These are phyloP conservation scores for Hemicentrotus pulcherrimus DNA, from an alignment of 35 echinoderm and acorn worm species.

Conservation along the genomic window DNA sequence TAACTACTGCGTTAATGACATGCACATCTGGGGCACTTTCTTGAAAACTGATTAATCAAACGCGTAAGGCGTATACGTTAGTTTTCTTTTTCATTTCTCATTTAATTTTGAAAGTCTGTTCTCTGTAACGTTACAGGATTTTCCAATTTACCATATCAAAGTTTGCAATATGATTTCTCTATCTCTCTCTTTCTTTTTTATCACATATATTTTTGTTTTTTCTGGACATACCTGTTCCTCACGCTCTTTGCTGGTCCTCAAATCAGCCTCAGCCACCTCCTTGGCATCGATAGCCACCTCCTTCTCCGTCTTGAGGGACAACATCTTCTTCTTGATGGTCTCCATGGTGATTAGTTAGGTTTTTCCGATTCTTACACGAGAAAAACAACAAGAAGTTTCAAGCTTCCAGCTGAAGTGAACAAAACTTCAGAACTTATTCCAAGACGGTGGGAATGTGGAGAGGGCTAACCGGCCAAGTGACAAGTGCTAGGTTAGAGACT, in stretches of 20 bases:
- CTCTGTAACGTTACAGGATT: too few species aligned
- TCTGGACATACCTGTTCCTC: slow-evolving; percentile 65
- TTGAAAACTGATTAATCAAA: not conserved
- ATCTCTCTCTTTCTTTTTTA: not conserved
- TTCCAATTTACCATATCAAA: too few species aligned
- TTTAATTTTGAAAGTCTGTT: too few species aligned
- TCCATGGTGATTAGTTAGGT: slow-evolving; percentile 63
- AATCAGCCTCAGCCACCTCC: slow-evolving; percentile 66
- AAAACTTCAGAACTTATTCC: slow-evolving; percentile 11
- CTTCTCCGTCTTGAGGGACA: slow-evolving; percentile 70
- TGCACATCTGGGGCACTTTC: not conserved
- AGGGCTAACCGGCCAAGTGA: slow-evolving; percentile 53
- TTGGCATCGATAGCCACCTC: slow-evolving; percentile 70
- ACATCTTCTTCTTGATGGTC: slow-evolving; percentile 89
- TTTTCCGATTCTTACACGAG: not conserved
- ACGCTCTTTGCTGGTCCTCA: slow-evolving; percentile 60
- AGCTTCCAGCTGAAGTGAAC: slow-evolving; percentile 2
- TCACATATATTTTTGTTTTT: not conserved
- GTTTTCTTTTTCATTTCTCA: too few species aligned
- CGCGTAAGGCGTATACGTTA: not conserved
- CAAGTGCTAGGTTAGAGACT: not conserved
- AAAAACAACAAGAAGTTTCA: slow-evolving; percentile 47
- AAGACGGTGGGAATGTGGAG: slow-evolving; percentile 42
- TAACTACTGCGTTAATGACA: not conserved
- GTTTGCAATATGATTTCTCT: too few species aligned